A percentile compares a stretch with the other conserved stretches of the same genome.
Evolutionary conservation across 1,140 invertebrate species (phyloP).

Genomic region (Metaphire vulgaris): DNA sequence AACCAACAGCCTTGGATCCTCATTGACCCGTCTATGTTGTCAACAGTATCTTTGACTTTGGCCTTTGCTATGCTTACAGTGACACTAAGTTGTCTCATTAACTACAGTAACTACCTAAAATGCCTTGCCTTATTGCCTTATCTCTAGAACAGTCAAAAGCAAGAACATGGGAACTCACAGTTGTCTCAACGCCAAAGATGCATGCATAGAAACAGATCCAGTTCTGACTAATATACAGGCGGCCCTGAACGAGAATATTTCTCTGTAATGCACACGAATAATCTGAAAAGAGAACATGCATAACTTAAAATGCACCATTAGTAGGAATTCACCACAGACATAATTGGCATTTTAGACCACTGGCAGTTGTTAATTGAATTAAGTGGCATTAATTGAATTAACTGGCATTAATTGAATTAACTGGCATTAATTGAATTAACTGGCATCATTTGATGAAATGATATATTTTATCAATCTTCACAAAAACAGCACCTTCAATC

Average conservation of each 20-base stretch:
- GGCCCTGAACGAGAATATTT: constrained; percentile 84
- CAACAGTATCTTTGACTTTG: neutral
- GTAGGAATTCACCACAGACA: neutral
- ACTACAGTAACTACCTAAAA: too few relatives aligned
- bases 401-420: neutral
- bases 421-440: too few relatives aligned
- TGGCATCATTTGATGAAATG: too few relatives aligned
- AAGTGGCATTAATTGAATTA: neutral
- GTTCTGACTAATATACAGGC: constrained; percentile 85
- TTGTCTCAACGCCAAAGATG: constrained; percentile 89
- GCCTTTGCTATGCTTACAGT: too few relatives aligned
- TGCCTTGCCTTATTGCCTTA: too few relatives aligned
- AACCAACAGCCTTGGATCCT: neutral
- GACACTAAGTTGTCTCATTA: too few relatives aligned
- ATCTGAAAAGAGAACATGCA: constrained; percentile 58
- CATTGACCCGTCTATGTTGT: neutral
- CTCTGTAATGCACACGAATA: constrained; percentile 92
- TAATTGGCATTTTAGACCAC: neutral
- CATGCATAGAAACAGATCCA: constrained; percentile 92
- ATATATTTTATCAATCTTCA: too few relatives aligned
- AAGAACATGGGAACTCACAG: constrained; percentile 43
- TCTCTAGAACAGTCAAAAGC: neutral
- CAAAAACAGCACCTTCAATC: too few relatives aligned
- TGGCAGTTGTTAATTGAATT: too few relatives aligned
- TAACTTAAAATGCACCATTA: neutral